phyloP scores from a whole-genome alignment of 2,797 vertebrate species.

The Poeciliopsis presidionis region DNA sequence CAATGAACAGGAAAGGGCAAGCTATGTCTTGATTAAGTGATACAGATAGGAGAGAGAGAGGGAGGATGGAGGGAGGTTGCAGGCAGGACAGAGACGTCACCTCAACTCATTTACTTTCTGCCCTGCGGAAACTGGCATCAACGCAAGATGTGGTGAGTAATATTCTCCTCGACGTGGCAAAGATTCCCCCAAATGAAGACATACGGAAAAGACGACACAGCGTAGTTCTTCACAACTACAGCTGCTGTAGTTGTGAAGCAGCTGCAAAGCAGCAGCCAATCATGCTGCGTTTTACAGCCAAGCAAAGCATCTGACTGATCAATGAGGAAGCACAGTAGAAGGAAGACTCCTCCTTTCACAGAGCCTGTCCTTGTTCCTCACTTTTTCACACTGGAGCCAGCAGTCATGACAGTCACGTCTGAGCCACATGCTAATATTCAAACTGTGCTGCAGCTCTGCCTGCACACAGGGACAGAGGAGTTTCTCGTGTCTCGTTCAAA shows the following conservation, averaged over 20 bases:
- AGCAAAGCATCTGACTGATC: constrained; percentile 61
- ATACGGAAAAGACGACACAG: constrained; percentile 55
- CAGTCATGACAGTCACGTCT: constrained; percentile 74
- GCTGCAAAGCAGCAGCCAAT: constrained; percentile 78
- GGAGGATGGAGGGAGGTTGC: constrained; percentile 56
- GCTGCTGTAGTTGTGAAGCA: constrained; percentile 67
- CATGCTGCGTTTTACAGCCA: constrained; percentile 68
- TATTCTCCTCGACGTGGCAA: constrained; percentile 66
- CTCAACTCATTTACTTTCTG: constrained; percentile 53
- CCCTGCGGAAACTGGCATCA: constrained; percentile 62
- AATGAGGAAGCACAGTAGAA: constrained; percentile 74
- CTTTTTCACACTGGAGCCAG: constrained; percentile 65
- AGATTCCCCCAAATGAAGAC: constrained; percentile 67
- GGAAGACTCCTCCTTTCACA: constrained; percentile 64
- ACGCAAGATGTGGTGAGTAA: constrained; percentile 44
- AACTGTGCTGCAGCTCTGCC: constrained; percentile 57
- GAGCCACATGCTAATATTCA: constrained; percentile 75
- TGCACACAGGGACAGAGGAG: constrained; percentile 28
- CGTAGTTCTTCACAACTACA: constrained; percentile 79
- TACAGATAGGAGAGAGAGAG: constrained; percentile 57
- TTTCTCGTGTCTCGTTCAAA: constrained; percentile 24
- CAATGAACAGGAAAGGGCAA: constrained; percentile 82
- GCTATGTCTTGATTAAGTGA: constrained; percentile 84
- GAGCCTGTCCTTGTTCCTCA: constrained; percentile 62
- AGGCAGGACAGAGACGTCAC: constrained; percentile 71